phyloP scores from a whole-genome alignment of 1,140 invertebrate species.

The Drosophila guanche region DNA sequence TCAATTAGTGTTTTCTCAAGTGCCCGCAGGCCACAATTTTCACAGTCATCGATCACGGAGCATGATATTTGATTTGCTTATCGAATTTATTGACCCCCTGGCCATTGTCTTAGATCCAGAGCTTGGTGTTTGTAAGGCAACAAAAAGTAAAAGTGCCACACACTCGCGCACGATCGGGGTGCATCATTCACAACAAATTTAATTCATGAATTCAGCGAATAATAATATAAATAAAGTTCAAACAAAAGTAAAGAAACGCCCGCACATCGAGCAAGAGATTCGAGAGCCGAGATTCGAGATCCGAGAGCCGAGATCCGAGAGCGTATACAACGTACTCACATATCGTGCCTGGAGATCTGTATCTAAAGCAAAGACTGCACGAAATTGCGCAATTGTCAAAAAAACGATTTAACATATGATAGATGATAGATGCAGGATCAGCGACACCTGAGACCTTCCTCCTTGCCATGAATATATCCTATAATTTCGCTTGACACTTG shows the following conservation, averaged over 20 bases:
- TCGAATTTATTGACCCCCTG: slow-evolving; percentile 32
- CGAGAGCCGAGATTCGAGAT: slow-evolving; percentile 17
- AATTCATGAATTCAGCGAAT: slow-evolving; percentile 65
- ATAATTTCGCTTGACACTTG: slow-evolving; percentile 35
- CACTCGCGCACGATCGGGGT: slow-evolving; percentile 57
- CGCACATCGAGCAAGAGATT: slow-evolving; percentile 27
- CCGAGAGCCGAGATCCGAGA: slow-evolving; percentile 8
- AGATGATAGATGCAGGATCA: slow-evolving; percentile 31
- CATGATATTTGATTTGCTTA: slow-evolving; percentile 33
- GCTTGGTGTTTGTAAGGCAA: slow-evolving; percentile 29
- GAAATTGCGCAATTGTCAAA: slow-evolving; percentile 80
- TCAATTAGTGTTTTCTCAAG: slow-evolving; percentile 33
- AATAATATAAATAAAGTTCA: slow-evolving; percentile 17
- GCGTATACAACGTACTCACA: background rate
- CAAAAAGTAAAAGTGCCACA: slow-evolving; percentile 70
- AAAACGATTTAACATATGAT: slow-evolving; percentile 59
- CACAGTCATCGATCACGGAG: slow-evolving; percentile 38
- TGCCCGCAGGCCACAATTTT: slow-evolving; percentile 32
- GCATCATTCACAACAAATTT: slow-evolving; percentile 71
- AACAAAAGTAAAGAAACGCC: slow-evolving; percentile 33
- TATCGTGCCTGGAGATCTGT: slow-evolving; percentile 70
- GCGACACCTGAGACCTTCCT: slow-evolving; percentile 43
- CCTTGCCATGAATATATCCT: slow-evolving; percentile 12
- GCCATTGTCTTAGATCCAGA: slow-evolving; percentile 21
- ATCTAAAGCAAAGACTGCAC: slow-evolving; percentile 64